Conservation (phyloP, 23 tunicate species). For the Clavelina lepadiformis region DNA sequence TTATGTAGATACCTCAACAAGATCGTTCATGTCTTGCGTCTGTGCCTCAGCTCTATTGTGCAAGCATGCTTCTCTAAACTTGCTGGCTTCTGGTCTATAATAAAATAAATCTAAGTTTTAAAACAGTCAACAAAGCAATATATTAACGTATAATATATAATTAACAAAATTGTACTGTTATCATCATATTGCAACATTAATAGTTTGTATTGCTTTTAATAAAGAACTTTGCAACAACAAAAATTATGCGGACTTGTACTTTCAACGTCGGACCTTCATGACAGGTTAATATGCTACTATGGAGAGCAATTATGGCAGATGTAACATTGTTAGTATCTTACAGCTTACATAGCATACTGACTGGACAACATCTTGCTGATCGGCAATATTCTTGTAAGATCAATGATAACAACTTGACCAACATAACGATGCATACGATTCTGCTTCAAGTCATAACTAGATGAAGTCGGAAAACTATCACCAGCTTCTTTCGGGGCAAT, state of each 20-base stretch:
- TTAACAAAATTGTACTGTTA: too few species aligned
- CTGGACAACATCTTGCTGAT: constrained; percentile 40
- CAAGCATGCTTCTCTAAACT: constrained; percentile 43
- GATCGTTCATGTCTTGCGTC: constrained; percentile 47
- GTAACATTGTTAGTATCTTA: too few species aligned
- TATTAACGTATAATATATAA: too few species aligned
- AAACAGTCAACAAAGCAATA: too few species aligned
- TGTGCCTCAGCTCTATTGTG: constrained; percentile 44
- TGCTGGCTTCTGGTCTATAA: constrained; percentile 41
- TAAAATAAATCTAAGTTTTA: neutral
- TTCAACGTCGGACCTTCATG: too few species aligned
- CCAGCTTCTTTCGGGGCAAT: neutral
- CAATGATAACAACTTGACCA: constrained; percentile 57
- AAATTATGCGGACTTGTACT: too few species aligned
- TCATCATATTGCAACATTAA: too few species aligned
- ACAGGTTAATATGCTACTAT: too few species aligned
- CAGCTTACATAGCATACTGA: constrained; percentile 70
- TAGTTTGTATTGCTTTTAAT: too few species aligned
- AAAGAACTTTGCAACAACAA: too few species aligned
- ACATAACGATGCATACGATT: constrained; percentile 41
- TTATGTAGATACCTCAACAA: constrained; percentile 41
- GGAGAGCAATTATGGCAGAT: too few species aligned
- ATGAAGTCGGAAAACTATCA: neutral
- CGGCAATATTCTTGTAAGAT: constrained; percentile 55
- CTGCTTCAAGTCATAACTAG: constrained; percentile 27